phyloP scores from a whole-genome alignment of 2,888 invertebrate genomes.

The Bellardia bayeri region DNA sequence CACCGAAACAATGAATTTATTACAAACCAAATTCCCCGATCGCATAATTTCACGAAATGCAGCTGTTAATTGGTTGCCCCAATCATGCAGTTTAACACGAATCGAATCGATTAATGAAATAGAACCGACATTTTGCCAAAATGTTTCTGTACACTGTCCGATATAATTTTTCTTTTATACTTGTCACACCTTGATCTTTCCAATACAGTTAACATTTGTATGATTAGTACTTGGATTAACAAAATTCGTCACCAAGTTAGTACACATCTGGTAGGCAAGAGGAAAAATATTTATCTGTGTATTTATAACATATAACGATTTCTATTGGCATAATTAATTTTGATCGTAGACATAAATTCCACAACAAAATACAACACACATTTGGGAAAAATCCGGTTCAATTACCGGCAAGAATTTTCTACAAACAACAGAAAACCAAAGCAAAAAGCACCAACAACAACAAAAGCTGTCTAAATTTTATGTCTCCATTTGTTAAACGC shows the following conservation, averaged over 20 bases:
- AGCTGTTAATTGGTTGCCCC: no score
- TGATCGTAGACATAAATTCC: conserved; percentile 72
- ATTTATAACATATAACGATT: conserved; percentile 56
- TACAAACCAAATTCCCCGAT: no score
- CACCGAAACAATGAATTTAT: no score
- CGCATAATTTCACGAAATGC: no score
- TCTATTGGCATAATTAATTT: conserved; percentile 73
- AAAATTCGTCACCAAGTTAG: conserved; percentile 18
- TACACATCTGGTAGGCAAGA: conserved; percentile 38
- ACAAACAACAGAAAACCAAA: conserved; percentile 12
- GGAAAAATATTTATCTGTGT: conserved; percentile 15
- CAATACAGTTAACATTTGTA: no score
- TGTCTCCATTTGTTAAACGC: conserved; percentile 72
- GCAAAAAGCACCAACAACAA: background rate
- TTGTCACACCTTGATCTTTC: no score
- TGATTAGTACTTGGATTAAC: no score
- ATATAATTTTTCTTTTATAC: no score
- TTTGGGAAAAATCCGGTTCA: conserved; percentile 72
- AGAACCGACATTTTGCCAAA: no score
- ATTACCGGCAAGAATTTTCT: conserved; percentile 70
- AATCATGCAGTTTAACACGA: no score
- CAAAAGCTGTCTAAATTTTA: conserved; percentile 66
- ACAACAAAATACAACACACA: conserved; percentile 59
- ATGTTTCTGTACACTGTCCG: no score
- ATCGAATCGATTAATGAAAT: no score